Evolutionary conservation across 2,797 vertebrate genomes (phyloP).

Genomic region (Choloepus didactylus): DNA sequence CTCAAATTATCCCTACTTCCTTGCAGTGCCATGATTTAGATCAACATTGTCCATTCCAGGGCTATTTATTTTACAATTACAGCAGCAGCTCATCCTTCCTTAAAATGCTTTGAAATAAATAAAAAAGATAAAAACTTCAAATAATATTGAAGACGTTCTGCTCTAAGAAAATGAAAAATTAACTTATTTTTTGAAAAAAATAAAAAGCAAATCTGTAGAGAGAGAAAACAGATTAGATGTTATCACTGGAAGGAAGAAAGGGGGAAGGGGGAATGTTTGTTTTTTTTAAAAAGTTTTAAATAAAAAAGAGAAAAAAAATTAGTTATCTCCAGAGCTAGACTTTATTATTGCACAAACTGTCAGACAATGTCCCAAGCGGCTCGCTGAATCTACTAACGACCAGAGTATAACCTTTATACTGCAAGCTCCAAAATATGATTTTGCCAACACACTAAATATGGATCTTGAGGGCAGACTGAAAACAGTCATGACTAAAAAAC

Average conservation of each 20-base stretch:
- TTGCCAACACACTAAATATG: conserved; percentile 37
- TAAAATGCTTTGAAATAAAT: neutral
- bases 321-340: neutral
- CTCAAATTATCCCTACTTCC: neutral
- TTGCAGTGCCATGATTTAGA: neutral
- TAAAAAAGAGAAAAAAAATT: neutral
- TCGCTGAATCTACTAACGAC: neutral
- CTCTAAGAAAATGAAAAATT: conserved; percentile 11
- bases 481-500: neutral
- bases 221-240: too few species aligned
- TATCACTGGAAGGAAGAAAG: too few species aligned
- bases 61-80: neutral
- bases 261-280: too few species aligned
- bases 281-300: too few species aligned
- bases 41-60: neutral
- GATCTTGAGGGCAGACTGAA: neutral
- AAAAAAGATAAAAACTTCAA: neutral
- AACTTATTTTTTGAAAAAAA: neutral
- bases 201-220: too few species aligned
- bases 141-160: conserved; percentile 14
- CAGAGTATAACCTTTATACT: neutral
- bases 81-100: neutral
- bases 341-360: neutral
- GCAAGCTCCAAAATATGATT: neutral
- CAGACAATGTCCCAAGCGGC: neutral